Conservation (phyloP, 2,888 invertebrate genomes). For the Amphipoea lucens region DNA sequence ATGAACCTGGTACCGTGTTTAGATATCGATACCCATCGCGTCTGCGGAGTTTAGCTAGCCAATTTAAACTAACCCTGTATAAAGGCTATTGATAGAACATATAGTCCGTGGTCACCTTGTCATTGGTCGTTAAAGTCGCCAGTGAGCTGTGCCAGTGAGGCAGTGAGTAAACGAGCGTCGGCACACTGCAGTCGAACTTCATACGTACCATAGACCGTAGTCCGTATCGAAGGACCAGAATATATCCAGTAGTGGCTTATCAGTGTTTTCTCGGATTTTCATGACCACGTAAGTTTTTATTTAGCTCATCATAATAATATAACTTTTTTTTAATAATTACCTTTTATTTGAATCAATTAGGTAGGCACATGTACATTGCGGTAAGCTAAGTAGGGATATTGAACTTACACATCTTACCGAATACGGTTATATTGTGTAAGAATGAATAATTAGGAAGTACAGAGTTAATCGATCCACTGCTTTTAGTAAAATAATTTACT, state of each 20-base stretch:
- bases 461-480: background rate
- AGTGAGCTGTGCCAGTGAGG: conserved; percentile 10
- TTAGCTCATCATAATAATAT: background rate
- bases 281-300: conserved; percentile 37
- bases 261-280: conserved; percentile 17
- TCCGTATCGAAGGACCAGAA: background rate
- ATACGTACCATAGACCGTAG: background rate
- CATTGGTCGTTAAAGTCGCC: conserved; percentile 2
- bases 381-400: background rate
- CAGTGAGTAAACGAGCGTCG: conserved; percentile 1
- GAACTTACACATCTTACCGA: background rate
- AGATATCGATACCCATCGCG: background rate
- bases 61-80: background rate
- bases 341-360: background rate
- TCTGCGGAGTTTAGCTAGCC: background rate
- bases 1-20: background rate
- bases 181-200: conserved; percentile 15
- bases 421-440: background rate
- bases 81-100: background rate
- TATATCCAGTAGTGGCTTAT: background rate
- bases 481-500: background rate
- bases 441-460: background rate
- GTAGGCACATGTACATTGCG: background rate
- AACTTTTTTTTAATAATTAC: background rate
- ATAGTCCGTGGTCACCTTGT: background rate